Evolutionary conservation across 2,113 vertebrate genomes (phyloP).

Genomic region (Paramormyrops kingsleyae): DNA sequence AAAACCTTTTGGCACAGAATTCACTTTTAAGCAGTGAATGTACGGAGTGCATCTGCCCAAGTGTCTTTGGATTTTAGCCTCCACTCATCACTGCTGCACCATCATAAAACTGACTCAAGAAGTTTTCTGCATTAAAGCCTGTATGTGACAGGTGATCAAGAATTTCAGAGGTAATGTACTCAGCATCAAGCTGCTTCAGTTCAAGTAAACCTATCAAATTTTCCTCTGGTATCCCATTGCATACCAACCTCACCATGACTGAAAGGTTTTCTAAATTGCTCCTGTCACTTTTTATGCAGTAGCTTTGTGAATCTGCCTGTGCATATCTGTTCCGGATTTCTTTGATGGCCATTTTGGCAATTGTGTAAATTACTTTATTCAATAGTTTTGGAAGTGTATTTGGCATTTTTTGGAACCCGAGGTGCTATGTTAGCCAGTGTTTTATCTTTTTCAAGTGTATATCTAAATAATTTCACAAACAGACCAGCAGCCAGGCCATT

Average conservation of each 20-base stretch:
- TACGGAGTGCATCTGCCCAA: too few relatives aligned
- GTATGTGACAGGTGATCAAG: not conserved
- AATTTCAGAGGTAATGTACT: slow-evolving; percentile 5
- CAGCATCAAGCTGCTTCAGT: not conserved
- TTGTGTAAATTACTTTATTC: not conserved
- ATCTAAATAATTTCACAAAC: not conserved
- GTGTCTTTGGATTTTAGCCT: not conserved
- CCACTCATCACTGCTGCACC: not conserved
- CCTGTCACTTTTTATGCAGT: slow-evolving; percentile 7
- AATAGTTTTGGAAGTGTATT: too few relatives aligned
- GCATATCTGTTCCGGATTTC: not conserved
- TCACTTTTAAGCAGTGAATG: too few relatives aligned
- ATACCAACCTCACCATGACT: slow-evolving; percentile 8
- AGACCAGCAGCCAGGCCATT: not conserved
- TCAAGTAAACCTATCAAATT: not conserved
- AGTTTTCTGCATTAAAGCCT: not conserved
- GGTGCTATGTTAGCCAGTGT: too few relatives aligned
- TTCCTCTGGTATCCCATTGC: not conserved
- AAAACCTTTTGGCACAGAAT: not conserved
- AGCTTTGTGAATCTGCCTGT: not conserved
- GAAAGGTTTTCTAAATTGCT: slow-evolving; percentile 7
- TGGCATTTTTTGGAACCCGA: too few relatives aligned
- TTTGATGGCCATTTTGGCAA: not conserved
- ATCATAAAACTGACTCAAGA: slow-evolving; percentile 12
- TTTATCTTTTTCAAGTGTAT: not conserved